Conservation (phyloP, 1,140 invertebrate genomes). For the Plodia interpunctella region DNA sequence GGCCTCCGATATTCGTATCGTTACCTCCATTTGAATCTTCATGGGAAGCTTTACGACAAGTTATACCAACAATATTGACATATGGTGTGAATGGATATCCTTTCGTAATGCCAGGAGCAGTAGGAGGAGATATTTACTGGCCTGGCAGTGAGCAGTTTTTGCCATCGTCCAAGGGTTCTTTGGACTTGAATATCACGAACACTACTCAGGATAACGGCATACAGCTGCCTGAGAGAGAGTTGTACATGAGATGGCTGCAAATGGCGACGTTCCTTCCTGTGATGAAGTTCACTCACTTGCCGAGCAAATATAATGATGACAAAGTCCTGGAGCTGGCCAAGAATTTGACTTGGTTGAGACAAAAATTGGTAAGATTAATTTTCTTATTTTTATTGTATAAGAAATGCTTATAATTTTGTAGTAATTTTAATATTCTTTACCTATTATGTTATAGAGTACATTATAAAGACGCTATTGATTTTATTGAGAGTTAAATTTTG, state of each 20-base stretch:
- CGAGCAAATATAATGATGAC: conserved; percentile 90
- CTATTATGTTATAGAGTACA: too few relatives aligned
- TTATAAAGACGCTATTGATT: too few relatives aligned
- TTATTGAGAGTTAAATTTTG: too few relatives aligned
- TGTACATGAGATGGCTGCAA: conserved; percentile 97
- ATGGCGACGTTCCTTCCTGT: conserved; percentile 94
- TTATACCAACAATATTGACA: conserved; percentile 91
- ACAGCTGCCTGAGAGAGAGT: conserved; percentile 86
- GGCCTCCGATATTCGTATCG: conserved; percentile 90
- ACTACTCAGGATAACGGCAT: conserved; percentile 77
- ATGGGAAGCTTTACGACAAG: conserved; percentile 91
- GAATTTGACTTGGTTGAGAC: conserved; percentile 84
- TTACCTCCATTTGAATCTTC: conserved; percentile 91
- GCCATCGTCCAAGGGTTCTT: conserved; percentile 52
- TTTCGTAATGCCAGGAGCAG: conserved; percentile 94
- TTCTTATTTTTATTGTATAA: too few relatives aligned
- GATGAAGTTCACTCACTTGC: conserved; percentile 93
- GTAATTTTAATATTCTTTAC: too few relatives aligned
- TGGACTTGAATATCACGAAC: conserved; percentile 47
- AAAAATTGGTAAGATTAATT: conserved; percentile 79
- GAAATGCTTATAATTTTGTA: too few relatives aligned
- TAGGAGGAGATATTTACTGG: conserved; percentile 89
- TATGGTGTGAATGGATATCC: conserved; percentile 94
- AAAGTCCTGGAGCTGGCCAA: conserved; percentile 87
- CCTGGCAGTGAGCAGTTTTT: conserved; percentile 77